Base-by-base conservation (phyloP, 2,888 invertebrate species). In the Lithosia quadra region DNA sequence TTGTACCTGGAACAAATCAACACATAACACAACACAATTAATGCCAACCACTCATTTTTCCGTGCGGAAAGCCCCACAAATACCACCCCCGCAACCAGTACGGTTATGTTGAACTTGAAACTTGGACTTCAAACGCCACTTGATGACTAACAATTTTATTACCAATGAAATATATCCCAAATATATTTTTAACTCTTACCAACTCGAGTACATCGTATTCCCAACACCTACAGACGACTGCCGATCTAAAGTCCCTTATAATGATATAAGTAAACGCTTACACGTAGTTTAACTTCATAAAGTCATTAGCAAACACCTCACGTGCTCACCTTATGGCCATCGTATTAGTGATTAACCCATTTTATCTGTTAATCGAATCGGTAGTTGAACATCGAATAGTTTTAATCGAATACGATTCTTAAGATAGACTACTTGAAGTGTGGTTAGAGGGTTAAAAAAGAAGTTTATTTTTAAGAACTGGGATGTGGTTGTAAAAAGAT, bases 281-380 rank as follows among this genome's bases (percentile, higher is more conserved):
- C 79, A 80, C 81, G 79, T 78, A 79, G 74, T 76, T 76, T 82
- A 82, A 83, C 82, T 78, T 79, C 79, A 86, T 87, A 83, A 83
- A 82, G 81, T 80, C 80, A 86, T 88, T 88, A 86, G 81, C 75
- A 83, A 67, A 63, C 82, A 67, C 69, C 78, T 81, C 87, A 84
- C 86, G 85, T 81, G 82, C 78, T 70, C 68, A 73, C 77, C 68
- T 74, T 69, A 74, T 71, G 79, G 77, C 60, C 69, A 73, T 76
- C 75, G 75, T 80, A 80, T 74, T 78, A 66, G 69, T 62, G 75
- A 70, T 72, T 82, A 79, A 74, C 74, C 71, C 72, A 78, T 78
- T n/a, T 79, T 74, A 59, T 67, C 24, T 63, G 72, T 62, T 76
- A 79, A 71, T 73, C 72, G 73, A 74, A 75, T 72, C 68, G 34